Conservation (phyloP, 2,797 vertebrate species). For the Octomys mimax region DNA sequence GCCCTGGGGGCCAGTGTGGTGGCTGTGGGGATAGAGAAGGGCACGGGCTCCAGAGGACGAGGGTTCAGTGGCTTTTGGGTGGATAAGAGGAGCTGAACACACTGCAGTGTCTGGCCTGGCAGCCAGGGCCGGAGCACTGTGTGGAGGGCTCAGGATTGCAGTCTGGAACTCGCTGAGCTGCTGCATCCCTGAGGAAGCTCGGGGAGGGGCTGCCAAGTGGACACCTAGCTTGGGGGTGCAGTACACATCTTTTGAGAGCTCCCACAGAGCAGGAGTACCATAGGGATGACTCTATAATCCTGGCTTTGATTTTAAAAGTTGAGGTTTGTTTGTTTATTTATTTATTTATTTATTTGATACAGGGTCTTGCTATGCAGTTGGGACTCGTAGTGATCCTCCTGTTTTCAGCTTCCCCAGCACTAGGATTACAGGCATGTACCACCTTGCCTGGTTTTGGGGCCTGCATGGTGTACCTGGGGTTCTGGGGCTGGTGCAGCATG, state of each 20-base stretch:
- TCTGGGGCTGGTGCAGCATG: too few species aligned
- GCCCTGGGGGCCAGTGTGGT: not conserved
- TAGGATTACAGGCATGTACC: too few species aligned
- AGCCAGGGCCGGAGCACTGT: not conserved
- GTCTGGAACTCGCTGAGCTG: not conserved
- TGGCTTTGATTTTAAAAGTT: slow-evolving; percentile 25
- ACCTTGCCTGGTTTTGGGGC: too few species aligned
- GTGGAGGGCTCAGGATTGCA: not conserved
- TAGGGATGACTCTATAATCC: not conserved
- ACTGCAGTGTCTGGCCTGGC: not conserved
- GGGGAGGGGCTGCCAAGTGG: not conserved
- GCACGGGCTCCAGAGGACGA: not conserved
- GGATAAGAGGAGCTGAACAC: not conserved
- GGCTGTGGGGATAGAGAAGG: not conserved
- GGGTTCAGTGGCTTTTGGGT: not conserved
- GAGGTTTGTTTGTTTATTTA: not conserved
- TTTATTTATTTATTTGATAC: too few species aligned
- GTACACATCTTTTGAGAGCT: not conserved
- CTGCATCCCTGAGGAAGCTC: not conserved
- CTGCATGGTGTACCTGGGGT: too few species aligned
- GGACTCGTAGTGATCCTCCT: too few species aligned
- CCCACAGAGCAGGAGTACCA: too few species aligned
- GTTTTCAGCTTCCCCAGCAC: too few species aligned
- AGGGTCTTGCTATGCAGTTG: too few species aligned
- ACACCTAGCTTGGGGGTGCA: not conserved